Base-by-base conservation (phyloP, 2,888 invertebrate genomes). In the Dioctria rufipes region DNA sequence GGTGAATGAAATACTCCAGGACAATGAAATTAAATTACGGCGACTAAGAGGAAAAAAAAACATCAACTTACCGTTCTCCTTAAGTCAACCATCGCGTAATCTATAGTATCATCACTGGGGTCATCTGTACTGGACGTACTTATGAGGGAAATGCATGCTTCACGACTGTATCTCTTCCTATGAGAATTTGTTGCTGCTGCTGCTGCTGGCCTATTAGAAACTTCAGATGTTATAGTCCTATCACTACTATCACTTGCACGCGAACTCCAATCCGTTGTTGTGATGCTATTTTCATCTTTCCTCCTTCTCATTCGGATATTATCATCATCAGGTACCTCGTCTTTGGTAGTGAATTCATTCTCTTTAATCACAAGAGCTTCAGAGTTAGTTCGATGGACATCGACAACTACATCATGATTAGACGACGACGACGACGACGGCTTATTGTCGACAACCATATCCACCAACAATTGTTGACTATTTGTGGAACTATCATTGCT, bases 11-110 rank as follows among this genome's bases (percentile, higher is more conserved):
- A 11, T 25, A 73, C 58, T 54, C 75, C 77, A 77, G 49, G 77
- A 77, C 77, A 77, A 77, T 77, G 77, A 63, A 37, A 46, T 77
- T 63, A 63, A 77, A 43, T 60, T 40, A 58, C 65, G 39, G 42
- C 60, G 42, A 75, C 60, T 58, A 77, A n/a, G 63, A 25, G 2
- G 25, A 0, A 25, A 25, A 25, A 25, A 25, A 25, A 77, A 77
- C 43, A 49, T 63, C 37, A 71, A 80, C 80, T 80, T 71, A 80
- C 80, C 80, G 80, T 42, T 71, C 25, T 69, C 13, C 73, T 58
- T 54, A 73, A 65, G 25, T 81, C 81, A 11, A 81, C 78, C 40
- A 51, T 49, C 54, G 65, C 81, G 65, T 81, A 81, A 66, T 81
- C 81, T 25, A 69, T 54, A 9, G 51, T 66, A 79, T 78, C 73